Evolutionary conservation across 2,113 vertebrate species (phyloP), one percentile per base, ranked within the genome.

Genomic region (Struthio camelus): DNA sequence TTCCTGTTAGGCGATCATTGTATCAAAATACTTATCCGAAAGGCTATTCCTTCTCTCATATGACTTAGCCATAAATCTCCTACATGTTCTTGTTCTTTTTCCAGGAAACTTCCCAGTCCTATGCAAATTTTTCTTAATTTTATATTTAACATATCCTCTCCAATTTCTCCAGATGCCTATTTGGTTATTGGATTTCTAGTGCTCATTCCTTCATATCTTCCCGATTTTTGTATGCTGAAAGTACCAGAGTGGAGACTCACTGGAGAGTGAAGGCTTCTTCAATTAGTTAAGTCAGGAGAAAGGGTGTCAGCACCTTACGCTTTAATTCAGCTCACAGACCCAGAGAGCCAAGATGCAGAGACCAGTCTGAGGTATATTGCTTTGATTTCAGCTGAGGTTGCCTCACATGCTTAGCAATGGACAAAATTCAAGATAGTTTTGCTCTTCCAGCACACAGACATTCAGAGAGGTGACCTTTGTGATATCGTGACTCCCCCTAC

Each of bases 11-110:
- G 30, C 82, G 92, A 95, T 92, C 44, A 71, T 80, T 40, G 42
- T n/a, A 77, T 44, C 51, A 95, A 95, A 96, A 94, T 73, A 73
- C 96, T 96, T 88, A 91, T 95, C 48, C 89, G 58, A 66, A 90
- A 58, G 23, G 69, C 46, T 19, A 54, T 80, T 93, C 34, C 48
- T 95, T 86, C 85, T 66, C 46, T 56, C 53, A 67, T 82, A 44
- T 80, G 36, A 91, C 67, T 93, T 95, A 81, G 42, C 27, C 66
- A 59, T 38, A 61, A 71, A 85, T 81, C 51, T 93, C 44, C 87
- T 92, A 85, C 6, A 9, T 30, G 1, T 8, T 75, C 16, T 80
- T 50, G 54, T 78, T 93, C 71, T 87, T 96, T 91, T 78, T 92
- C 48, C 66, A 73, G 42, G 36, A 80, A 93, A 93, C 16, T 81